Percentiles rank a stretch among this genome's conserved stretches.
Conservation (phyloP, 2,113 vertebrate genomes). For the Spizaetus ornatus region DNA sequence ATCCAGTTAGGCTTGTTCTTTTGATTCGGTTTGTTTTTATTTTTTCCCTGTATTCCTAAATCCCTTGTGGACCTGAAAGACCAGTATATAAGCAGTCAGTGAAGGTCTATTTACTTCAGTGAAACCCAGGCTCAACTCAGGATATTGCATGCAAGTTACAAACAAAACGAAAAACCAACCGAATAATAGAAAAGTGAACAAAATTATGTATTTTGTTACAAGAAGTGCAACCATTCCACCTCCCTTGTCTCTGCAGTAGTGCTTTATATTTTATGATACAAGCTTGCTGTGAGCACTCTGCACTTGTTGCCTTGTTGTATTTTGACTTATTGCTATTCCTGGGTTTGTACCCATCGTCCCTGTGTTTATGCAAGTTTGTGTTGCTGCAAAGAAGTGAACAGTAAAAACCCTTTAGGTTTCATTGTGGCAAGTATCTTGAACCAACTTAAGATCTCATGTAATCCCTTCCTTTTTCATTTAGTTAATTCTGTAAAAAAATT, state of each 20-base stretch:
- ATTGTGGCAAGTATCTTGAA: not conserved
- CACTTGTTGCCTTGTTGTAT: not conserved
- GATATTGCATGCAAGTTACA: not conserved
- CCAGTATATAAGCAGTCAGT: not conserved
- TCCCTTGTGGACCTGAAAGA: not conserved
- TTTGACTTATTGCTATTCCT: not conserved
- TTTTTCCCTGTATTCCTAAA: not conserved
- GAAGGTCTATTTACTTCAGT: not conserved
- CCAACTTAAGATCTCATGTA: not conserved
- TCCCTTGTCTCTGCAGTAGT: not conserved
- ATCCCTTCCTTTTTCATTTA: not conserved
- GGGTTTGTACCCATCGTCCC: not conserved
- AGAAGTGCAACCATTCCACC: not conserved
- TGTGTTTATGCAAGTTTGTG: not conserved
- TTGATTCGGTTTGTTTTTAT: not conserved
- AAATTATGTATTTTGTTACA: not conserved
- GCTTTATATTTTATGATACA: not conserved
- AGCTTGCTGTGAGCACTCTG: not conserved
- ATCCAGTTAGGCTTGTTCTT: not conserved
- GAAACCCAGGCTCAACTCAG: not conserved
- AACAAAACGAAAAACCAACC: not conserved
- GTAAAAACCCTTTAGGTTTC: not conserved
- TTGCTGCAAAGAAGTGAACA: not conserved
- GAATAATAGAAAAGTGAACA: not conserved
- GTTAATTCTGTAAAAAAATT: not conserved